Evolutionary conservation across 1,140 invertebrate genomes (phyloP), one percentile per base, ranked within the genome.

Genomic region (Bicyclus anynana): DNA sequence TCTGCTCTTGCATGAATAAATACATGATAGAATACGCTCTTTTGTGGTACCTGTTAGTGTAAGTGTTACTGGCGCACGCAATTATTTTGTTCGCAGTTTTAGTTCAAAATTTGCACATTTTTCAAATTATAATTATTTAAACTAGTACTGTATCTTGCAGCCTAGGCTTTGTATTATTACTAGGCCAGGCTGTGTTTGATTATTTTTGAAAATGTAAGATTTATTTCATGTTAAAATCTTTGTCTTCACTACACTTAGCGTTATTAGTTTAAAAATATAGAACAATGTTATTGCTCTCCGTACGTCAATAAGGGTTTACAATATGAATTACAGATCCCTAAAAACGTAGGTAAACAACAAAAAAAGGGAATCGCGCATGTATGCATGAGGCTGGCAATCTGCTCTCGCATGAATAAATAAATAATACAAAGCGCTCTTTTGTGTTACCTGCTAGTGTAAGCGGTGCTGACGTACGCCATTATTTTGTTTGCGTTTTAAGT

Each of bases 361-460:
- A 58, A 58, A 54, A 52, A 51, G 18, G 20, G 27, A 29, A 57
- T 48, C 46, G 37, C 20, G 38, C 37, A 35, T 50, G 38, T 57
- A 47, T 42, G 47, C 48, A 51, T 44, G 40, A 44, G 40, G 40
- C 40, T 18, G 40, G 40, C 40, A 44, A 44, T 44, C 40, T 44
- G 40, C 40, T 44, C 20, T 44, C 40, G 18, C 40, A 44, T 44
- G 40, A 44, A 44, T 44, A 44, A 44, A 44, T 44, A 44, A 44
- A 44, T 20, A 49, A 38, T 57, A 57, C 35, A 51, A 21, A 47
- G 29, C 5, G 40, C 16, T n/a, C 10, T 16, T 54, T 42, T 52
- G 42, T 47, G 53, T 33, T 47, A 14, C 52, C 27, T 33, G 27
- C 42, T 54, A 17, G 44, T 40, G 53, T 47, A 35, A 47, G 50